Evolutionary conservation across 2,797 vertebrate genomes (phyloP).

Genomic region (Phoeniculus purpureus): DNA sequence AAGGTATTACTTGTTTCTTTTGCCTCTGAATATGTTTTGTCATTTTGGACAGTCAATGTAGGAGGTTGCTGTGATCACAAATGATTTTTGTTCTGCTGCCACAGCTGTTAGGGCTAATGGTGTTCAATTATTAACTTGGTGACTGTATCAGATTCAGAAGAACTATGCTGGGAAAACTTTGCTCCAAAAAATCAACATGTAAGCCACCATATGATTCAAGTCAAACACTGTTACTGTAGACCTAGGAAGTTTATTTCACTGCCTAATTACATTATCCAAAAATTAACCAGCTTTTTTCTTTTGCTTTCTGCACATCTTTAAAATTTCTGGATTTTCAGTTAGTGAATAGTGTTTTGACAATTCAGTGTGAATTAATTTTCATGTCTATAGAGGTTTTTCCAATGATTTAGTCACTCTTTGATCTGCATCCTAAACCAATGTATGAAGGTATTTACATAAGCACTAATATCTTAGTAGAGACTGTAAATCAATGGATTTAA

Average conservation of each 20-base stretch:
- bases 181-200: neutral
- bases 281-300: neutral
- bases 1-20: neutral
- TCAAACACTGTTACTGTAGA: neutral
- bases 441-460: neutral
- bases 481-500: neutral
- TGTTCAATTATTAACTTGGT: neutral
- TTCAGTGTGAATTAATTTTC: neutral
- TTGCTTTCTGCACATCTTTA: neutral
- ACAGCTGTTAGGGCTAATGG: neutral
- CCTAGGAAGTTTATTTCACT: neutral
- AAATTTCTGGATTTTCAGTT: neutral
- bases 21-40: neutral
- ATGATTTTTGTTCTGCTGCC: neutral
- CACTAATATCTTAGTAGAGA: neutral
- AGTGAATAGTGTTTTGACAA: neutral
- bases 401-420: neutral
- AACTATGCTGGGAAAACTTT: neutral
- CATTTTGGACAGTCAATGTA: neutral
- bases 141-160: neutral
- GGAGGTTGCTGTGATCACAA: neutral
- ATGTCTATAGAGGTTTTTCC: neutral
- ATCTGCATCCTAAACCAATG: neutral
- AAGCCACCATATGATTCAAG: neutral
- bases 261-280: neutral